These are phyloP conservation scores for Iguana delicatissima DNA, from an alignment of 2,797 vertebrate genomes.

Conservation along the genomic window DNA sequence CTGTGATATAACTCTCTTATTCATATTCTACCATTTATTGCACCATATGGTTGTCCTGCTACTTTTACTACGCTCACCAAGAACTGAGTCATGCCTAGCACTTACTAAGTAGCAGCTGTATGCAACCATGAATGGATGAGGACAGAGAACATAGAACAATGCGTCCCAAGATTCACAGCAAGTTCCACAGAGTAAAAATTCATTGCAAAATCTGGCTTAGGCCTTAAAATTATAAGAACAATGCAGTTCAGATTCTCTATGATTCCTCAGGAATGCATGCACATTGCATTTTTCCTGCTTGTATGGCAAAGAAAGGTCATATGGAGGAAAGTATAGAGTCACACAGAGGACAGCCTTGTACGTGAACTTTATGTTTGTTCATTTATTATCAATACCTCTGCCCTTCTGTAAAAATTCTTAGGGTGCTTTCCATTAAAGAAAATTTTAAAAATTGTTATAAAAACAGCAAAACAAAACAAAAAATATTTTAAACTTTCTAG, in stretches of 20 bases:
- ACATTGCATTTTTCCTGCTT: background rate
- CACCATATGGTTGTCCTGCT: slow-evolving; percentile 50
- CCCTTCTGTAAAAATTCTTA: background rate
- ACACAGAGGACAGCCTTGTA: too few species aligned
- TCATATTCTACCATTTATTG: slow-evolving; percentile 35
- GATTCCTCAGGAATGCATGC: background rate
- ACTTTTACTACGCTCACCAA: slow-evolving; percentile 24
- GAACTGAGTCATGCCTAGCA: background rate
- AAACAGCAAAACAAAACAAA: too few species aligned
- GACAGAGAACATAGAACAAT: fast-evolving
- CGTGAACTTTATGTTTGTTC: background rate
- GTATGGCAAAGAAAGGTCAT: background rate
- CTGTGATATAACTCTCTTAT: slow-evolving; percentile 18
- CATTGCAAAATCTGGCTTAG: background rate
- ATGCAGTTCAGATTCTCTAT: background rate
- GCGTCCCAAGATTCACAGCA: background rate
- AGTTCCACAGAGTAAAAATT: background rate
- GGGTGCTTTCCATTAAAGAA: background rate
- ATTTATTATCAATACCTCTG: background rate
- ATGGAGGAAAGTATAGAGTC: background rate
- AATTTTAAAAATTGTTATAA: background rate
- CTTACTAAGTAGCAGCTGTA: slow-evolving; percentile 9
- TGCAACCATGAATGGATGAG: background rate
- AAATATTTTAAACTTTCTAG: too few species aligned
- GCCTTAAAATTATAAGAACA: background rate